Evolutionary conservation across 2,797 vertebrate genomes (phyloP).

Genomic region (Lithobates pipiens): DNA sequence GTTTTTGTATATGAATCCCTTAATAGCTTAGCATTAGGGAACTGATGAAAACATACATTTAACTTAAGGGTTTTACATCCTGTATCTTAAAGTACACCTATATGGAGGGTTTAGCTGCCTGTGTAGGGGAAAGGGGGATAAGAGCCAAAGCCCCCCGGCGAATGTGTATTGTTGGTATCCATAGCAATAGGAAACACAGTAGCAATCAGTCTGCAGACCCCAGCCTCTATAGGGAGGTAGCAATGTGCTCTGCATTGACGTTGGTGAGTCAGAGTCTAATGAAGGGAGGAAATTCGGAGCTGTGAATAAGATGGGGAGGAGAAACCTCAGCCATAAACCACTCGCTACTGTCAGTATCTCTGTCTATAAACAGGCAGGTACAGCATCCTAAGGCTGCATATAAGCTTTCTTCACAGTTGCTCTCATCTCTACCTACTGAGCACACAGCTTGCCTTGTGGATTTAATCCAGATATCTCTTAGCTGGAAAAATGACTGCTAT

Average conservation of each 20-base stretch:
- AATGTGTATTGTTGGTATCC: neutral
- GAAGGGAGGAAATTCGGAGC: constrained; percentile 44
- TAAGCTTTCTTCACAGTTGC: neutral
- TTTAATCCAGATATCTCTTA: neutral
- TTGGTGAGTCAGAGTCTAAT: constrained; percentile 48
- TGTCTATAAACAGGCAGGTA: neutral
- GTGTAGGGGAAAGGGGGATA: too few species aligned
- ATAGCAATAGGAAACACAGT: constrained; percentile 34
- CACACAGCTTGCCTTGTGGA: neutral
- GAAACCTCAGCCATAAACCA: neutral
- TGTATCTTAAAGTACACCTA: too few species aligned
- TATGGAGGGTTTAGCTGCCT: too few species aligned
- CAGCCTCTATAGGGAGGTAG: constrained; percentile 27
- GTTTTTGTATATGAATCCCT: too few species aligned
- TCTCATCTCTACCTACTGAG: neutral
- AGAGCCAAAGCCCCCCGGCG: neutral
- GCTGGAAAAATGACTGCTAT: neutral
- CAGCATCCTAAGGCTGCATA: neutral
- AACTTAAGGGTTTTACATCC: too few species aligned
- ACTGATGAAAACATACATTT: too few species aligned
- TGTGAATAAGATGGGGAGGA: constrained; percentile 34
- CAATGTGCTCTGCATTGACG: constrained; percentile 16
- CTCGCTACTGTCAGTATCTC: neutral
- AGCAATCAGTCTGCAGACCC: constrained; percentile 25
- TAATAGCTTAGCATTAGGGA: too few species aligned